These are phyloP conservation scores for Brachyptera risi DNA, from an alignment of 2,888 invertebrate species.

Conservation along the genomic window DNA sequence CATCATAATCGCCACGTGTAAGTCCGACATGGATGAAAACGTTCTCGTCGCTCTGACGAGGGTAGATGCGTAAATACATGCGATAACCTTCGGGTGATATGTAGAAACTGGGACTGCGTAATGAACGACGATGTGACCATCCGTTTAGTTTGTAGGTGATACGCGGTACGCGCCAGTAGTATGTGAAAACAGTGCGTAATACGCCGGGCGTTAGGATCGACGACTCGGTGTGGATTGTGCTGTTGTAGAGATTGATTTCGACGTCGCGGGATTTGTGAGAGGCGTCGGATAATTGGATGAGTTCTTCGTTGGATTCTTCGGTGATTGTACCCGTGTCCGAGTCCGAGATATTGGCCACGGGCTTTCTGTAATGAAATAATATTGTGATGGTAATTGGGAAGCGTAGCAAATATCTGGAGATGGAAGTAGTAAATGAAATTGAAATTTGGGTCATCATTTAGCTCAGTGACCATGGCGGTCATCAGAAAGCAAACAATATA, in stretches of 20 bases:
- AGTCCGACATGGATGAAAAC: constrained; percentile 44
- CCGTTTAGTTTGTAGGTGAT: constrained; percentile 42
- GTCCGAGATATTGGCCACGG: neutral
- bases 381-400: neutral
- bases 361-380: neutral
- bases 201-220: constrained; percentile 10
- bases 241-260: constrained; percentile 41
- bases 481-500: too few relatives aligned
- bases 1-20: constrained; percentile 43
- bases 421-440: too few relatives aligned
- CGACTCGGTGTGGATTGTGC: constrained; percentile 39
- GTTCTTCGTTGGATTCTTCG: neutral
- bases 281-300: neutral
- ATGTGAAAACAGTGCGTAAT: constrained; percentile 38
- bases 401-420: too few relatives aligned
- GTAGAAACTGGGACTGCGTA: constrained; percentile 45
- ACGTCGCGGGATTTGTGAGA: constrained; percentile 34
- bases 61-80: constrained; percentile 45
- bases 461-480: too few relatives aligned
- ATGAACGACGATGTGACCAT: constrained; percentile 42
- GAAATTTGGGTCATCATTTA: too few relatives aligned
- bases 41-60: constrained; percentile 43
- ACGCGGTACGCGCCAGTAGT: constrained; percentile 44
- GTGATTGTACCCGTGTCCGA: neutral
- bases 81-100: constrained; percentile 42